Evolutionary conservation across 2,888 invertebrate species (phyloP).

Genomic region (Sphaeridia pumilis): DNA sequence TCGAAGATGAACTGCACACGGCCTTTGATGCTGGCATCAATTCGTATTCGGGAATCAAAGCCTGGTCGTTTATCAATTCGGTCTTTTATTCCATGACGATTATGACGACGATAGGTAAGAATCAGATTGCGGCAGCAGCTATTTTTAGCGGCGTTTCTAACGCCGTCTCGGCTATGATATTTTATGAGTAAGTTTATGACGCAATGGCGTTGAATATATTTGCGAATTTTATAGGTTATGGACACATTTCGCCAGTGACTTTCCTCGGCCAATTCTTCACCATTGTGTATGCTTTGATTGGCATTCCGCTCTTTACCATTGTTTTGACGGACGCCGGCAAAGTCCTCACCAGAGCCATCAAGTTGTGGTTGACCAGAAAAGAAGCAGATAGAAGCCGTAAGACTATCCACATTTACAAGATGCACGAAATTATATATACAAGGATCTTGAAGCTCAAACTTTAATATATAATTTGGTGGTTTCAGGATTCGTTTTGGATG

Average conservation of each 20-base stretch:
- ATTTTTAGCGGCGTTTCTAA: background rate
- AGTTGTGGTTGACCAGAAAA: constrained; percentile 49
- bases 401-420: background rate
- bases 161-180: background rate
- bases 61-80: constrained; percentile 80
- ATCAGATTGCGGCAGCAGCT: background rate
- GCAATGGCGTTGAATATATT: too few species aligned
- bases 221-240: constrained; percentile 84
- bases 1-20: constrained; percentile 72
- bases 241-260: constrained; percentile 88
- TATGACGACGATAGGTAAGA: constrained; percentile 78
- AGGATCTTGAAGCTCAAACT: background rate
- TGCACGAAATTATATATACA: background rate
- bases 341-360: constrained; percentile 77
- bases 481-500: constrained; percentile 54
- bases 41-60: constrained; percentile 68
- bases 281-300: constrained; percentile 85
- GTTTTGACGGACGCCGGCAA: constrained; percentile 91
- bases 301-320: constrained; percentile 90
- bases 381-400: constrained; percentile 21
- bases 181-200: background rate
- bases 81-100: constrained; percentile 76
- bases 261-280: constrained; percentile 66
- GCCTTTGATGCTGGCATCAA: constrained; percentile 75
- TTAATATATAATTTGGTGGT: background rate